Conservation (phyloP, 2,113 vertebrate genomes). For the Varanus salvator region DNA sequence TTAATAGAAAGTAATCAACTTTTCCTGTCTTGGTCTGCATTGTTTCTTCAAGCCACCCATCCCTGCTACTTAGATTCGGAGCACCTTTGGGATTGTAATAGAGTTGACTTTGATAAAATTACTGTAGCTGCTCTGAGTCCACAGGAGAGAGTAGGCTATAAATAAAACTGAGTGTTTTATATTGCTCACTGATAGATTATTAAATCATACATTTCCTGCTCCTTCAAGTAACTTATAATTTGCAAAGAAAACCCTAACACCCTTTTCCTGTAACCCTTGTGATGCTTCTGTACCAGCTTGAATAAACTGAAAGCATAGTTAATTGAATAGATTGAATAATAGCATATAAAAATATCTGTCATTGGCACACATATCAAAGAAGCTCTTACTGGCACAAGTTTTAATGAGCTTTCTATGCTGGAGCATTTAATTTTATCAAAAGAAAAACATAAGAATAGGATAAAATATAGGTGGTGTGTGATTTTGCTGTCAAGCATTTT, state of each 20-base stretch:
- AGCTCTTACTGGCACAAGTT: background rate
- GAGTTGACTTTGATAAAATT: background rate
- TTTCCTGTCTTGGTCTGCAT: background rate
- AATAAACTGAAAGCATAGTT: constrained; percentile 9
- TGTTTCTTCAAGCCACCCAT: background rate
- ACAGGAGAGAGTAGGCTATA: too few species aligned
- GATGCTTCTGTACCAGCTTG: background rate
- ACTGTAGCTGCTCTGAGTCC: background rate
- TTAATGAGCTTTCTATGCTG: background rate
- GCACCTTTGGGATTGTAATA: background rate
- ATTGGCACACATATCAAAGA: background rate
- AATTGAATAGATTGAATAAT: background rate
- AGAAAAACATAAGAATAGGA: background rate
- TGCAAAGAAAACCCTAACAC: background rate
- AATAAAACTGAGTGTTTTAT: background rate
- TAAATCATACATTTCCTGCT: background rate
- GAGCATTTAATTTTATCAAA: background rate
- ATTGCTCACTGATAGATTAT: background rate
- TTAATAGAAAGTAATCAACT: background rate
- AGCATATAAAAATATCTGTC: background rate
- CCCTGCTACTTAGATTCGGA: background rate
- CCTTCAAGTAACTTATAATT: background rate
- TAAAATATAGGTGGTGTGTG: background rate
- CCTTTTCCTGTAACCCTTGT: background rate
- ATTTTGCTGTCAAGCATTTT: background rate